Percentiles rank a stretch among this genome's conserved stretches.
Evolutionary conservation across 1,140 invertebrate genomes (phyloP).

Genomic region (Colletes gigas): DNA sequence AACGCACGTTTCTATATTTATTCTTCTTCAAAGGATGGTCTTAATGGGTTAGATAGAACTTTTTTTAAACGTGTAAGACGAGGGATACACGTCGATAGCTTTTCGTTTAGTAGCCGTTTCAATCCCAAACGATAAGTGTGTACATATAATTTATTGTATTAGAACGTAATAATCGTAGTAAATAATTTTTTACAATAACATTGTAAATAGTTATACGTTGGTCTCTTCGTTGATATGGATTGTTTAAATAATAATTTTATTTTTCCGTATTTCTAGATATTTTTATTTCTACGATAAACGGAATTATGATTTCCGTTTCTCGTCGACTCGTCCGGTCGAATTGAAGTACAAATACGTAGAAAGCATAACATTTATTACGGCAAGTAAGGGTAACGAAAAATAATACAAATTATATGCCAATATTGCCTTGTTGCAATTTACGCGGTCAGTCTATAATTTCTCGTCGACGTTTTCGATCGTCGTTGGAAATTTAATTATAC

Average conservation of each 20-base stretch:
- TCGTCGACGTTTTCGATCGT: background rate
- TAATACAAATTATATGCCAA: slow-evolving; percentile 44
- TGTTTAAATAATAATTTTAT: slow-evolving; percentile 56
- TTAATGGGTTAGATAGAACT: slow-evolving; percentile 31
- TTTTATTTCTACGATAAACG: background rate
- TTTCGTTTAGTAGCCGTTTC: slow-evolving; percentile 9
- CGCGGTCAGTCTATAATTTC: slow-evolving; percentile 54
- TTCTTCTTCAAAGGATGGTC: background rate
- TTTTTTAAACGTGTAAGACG: background rate
- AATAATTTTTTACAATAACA: slow-evolving; percentile 30
- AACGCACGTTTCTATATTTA: background rate
- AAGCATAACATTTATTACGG: slow-evolving; percentile 57
- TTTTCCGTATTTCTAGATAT: background rate
- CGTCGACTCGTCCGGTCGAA: too few relatives aligned
- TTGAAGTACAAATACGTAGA: background rate
- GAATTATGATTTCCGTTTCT: background rate
- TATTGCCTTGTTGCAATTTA: slow-evolving; percentile 16
- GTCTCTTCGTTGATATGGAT: slow-evolving; percentile 33
- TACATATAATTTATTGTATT: slow-evolving; percentile 62
- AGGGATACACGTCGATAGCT: background rate
- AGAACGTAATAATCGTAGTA: slow-evolving; percentile 7
- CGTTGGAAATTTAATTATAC: background rate
- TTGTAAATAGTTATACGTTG: slow-evolving; percentile 55
- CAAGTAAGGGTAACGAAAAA: slow-evolving; percentile 36
- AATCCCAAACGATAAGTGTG: slow-evolving; percentile 31